Conservation (phyloP, 2,113 vertebrate species). For the Leptobrachium ailaonicum region DNA sequence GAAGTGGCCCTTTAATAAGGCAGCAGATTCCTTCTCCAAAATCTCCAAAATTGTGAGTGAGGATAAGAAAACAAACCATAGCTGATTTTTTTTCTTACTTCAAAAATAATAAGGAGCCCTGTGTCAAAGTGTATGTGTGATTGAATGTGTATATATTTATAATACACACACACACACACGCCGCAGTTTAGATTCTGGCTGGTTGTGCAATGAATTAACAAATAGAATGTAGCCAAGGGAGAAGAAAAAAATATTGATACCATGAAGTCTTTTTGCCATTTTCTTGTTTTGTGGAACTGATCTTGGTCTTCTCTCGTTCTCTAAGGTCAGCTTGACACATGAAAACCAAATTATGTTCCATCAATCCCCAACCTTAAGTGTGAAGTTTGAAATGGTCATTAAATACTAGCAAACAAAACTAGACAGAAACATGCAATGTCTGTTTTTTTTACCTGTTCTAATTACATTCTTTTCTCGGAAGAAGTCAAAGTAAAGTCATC, state of each 20-base stretch:
- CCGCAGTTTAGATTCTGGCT: background rate
- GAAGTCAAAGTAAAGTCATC: conserved; percentile 45
- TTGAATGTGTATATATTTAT: too few species aligned
- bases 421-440: conserved; percentile 18
- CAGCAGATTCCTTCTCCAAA: too few species aligned
- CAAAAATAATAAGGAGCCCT: too few species aligned
- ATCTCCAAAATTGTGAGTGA: too few species aligned
- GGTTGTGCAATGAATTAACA: background rate
- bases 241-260: background rate
- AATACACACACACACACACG: too few species aligned
- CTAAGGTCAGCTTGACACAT: conserved; percentile 29
- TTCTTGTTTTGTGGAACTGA: background rate
- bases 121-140: too few species aligned
- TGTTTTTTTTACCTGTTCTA: conserved; percentile 32
- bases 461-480: conserved; percentile 35
- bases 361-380: conserved; percentile 21
- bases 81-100: too few species aligned
- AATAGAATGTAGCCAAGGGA: background rate
- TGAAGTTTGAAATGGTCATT: conserved; percentile 38
- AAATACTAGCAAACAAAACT: conserved; percentile 41
- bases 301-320: background rate
- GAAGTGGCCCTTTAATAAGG: too few species aligned
- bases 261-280: background rate
- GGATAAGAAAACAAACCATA: too few species aligned
- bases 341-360: conserved; percentile 27